Evolutionary conservation across 2,113 vertebrate species (phyloP).

Genomic region (Cinclus mexicanus): DNA sequence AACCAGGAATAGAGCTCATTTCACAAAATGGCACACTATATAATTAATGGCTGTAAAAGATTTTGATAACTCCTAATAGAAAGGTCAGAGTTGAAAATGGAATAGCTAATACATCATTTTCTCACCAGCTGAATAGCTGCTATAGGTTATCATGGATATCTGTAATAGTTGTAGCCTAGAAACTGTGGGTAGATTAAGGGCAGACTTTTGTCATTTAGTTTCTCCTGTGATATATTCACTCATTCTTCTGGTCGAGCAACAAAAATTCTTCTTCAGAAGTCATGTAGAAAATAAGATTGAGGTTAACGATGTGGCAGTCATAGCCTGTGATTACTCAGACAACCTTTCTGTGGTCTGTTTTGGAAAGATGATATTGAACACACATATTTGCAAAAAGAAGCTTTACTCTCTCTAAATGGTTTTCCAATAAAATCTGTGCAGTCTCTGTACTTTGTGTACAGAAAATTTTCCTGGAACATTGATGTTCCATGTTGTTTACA

Average conservation of each 20-base stretch:
- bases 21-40: neutral
- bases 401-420: neutral
- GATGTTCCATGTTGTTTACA: neutral
- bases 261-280: conserved; percentile 29
- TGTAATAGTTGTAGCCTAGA: conserved; percentile 7
- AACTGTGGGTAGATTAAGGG: neutral
- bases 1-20: neutral
- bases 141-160: neutral
- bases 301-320: neutral
- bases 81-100: conserved; percentile 34
- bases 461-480: neutral
- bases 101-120: neutral
- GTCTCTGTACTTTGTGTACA: neutral
- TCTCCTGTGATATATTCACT: conserved; percentile 42
- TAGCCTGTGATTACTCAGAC: neutral
- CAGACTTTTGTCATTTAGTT: neutral
- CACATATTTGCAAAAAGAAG: neutral
- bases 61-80: conserved; percentile 31
- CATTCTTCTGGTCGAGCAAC: neutral
- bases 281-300: neutral
- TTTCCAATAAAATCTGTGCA: neutral
- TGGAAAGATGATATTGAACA: neutral
- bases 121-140: neutral
- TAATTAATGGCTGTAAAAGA: neutral
- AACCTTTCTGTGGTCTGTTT: neutral